A percentile compares a stretch with the other conserved stretches of the same genome.
Conservation (phyloP, 1,140 invertebrate genomes). For the Bombus waltoni region DNA sequence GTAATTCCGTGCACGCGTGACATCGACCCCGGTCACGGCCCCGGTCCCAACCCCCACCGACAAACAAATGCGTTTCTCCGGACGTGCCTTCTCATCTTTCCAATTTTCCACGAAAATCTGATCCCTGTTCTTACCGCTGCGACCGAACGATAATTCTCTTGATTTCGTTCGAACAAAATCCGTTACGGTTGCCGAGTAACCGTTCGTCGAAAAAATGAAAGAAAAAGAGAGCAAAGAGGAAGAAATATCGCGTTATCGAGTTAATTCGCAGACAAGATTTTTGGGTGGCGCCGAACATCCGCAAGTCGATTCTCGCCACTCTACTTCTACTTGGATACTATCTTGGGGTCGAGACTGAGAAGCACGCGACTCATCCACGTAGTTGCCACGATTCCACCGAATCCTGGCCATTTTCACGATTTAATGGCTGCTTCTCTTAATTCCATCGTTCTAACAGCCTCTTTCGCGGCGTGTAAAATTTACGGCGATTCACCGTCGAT, state of each 20-base stretch:
- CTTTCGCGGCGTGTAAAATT: slow-evolving; percentile 24
- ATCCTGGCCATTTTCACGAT: slow-evolving; percentile 40
- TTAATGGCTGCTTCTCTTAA: slow-evolving; percentile 57
- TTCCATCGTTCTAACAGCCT: slow-evolving; percentile 52
- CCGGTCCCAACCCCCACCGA: background rate
- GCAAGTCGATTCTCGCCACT: background rate
- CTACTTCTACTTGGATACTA: background rate
- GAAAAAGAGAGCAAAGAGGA: background rate
- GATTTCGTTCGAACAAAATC: no score
- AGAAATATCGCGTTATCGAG: background rate
- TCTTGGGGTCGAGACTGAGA: slow-evolving; percentile 25
- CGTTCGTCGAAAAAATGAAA: background rate
- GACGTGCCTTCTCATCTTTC: background rate
- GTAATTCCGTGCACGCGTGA: slow-evolving; percentile 31
- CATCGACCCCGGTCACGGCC: background rate
- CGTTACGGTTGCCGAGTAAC: background rate
- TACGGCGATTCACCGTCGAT: background rate
- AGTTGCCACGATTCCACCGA: background rate
- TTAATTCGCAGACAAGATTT: background rate
- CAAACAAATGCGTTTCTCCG: slow-evolving; percentile 20
- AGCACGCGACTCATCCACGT: background rate
- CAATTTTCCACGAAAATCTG: slow-evolving; percentile 13
- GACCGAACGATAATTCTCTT: background rate
- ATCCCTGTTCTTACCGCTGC: background rate
- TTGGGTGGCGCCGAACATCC: background rate